Evolutionary conservation across 1,140 invertebrate species (phyloP).

Genomic region (Penaeus indicus): DNA sequence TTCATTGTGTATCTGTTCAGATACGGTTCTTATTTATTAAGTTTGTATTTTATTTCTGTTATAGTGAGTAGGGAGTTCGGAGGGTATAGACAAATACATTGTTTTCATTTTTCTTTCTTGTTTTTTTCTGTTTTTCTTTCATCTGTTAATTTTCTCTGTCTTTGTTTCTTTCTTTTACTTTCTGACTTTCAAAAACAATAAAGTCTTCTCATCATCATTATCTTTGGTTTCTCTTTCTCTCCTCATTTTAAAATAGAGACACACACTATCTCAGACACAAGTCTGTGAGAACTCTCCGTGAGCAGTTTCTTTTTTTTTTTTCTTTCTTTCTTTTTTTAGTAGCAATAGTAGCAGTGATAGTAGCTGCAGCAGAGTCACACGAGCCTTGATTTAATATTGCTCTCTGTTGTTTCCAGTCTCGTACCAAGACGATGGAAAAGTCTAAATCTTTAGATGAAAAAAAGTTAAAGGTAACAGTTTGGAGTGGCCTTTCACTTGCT

Average conservation of each 20-base stretch:
- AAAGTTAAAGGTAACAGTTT: conserved; percentile 50
- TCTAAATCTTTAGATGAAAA: conserved; percentile 58
- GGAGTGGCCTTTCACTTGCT: conserved; percentile 19
- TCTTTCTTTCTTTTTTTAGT: neutral
- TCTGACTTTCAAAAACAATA: neutral
- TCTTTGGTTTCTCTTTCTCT: neutral
- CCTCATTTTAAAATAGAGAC: neutral
- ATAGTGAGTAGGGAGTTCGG: no score
- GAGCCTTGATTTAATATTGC: neutral
- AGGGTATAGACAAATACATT: neutral
- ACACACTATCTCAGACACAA: neutral
- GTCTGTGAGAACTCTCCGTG: neutral
- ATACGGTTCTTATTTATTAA: no score
- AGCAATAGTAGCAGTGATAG: no score
- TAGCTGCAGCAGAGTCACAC: no score
- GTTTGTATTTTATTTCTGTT: no score
- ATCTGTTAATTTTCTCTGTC: neutral
- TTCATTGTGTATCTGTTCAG: no score
- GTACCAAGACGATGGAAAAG: conserved; percentile 49
- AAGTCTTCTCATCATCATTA: neutral
- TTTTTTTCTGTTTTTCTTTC: neutral
- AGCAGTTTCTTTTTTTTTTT: neutral
- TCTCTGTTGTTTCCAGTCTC: conserved; percentile 37
- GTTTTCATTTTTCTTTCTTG: neutral
- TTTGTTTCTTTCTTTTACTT: neutral